These are phyloP conservation scores for Suricata suricatta DNA, from an alignment of 2,113 vertebrate genomes.

Conservation along the genomic window DNA sequence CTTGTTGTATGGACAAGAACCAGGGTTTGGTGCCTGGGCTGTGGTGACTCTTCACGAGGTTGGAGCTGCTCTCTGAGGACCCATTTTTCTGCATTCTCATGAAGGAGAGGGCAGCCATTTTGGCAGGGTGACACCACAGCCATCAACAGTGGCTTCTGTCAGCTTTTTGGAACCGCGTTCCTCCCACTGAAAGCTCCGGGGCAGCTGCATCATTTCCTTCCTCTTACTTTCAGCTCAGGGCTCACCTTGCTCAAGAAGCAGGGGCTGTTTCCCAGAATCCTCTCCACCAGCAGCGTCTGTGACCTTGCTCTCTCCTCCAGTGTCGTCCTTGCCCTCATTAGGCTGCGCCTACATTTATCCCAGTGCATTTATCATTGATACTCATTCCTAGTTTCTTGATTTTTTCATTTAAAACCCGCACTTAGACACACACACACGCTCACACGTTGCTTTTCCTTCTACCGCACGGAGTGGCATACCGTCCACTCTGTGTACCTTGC, in stretches of 20 bases:
- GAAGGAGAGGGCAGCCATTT: neutral
- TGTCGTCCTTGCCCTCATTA: neutral
- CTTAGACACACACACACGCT: neutral
- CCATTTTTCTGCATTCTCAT: neutral
- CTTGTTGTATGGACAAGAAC: neutral
- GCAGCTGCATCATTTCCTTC: neutral
- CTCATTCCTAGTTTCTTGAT: neutral
- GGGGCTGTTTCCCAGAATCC: neutral
- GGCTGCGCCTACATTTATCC: neutral
- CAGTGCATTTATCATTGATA: neutral
- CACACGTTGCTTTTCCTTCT: neutral
- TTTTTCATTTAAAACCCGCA: neutral
- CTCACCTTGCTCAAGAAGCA: neutral
- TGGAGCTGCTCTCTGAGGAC: neutral
- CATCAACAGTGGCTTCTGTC: neutral
- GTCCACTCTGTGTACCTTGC: neutral
- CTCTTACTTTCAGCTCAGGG: neutral
- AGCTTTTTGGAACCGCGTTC: neutral
- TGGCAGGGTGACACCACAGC: neutral
- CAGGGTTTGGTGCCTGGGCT: neutral
- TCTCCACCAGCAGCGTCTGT: neutral
- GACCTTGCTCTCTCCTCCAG: neutral
- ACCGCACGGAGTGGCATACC: neutral
- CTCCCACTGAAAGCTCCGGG: constrained; percentile 23
- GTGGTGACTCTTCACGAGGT: neutral